These are phyloP conservation scores for Ferrisia virgata DNA, from an alignment of 2,888 invertebrate species.

Conservation along the genomic window DNA sequence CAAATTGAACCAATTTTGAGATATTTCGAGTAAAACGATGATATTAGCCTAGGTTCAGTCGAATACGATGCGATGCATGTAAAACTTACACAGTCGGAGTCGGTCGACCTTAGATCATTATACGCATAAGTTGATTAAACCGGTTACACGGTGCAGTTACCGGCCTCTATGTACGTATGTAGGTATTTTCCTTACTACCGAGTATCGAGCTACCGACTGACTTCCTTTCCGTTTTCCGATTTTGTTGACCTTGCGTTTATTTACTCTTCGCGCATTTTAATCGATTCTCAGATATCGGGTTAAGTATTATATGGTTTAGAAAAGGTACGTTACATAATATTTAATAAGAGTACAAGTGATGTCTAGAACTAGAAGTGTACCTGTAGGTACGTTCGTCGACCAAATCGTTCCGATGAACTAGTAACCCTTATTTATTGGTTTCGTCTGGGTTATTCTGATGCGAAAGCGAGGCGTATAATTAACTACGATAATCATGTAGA, in stretches of 20 bases:
- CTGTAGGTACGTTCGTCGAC: neutral
- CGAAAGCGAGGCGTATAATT: no score
- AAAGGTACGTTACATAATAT: neutral
- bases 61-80: neutral
- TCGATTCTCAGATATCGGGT: neutral
- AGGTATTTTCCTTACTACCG: constrained; percentile 28
- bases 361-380: no score
- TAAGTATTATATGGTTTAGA: no score
- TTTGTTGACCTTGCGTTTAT: constrained; percentile 8
- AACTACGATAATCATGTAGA: no score
- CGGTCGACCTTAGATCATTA: constrained; percentile 37
- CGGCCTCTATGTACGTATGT: constrained; percentile 6
- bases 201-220: no score
- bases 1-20: neutral
- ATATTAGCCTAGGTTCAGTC: no score
- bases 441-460: neutral
- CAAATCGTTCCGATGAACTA: neutral
- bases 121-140: constrained; percentile 29
- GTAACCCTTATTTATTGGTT: neutral
- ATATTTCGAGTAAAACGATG: neutral
- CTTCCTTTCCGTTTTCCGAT: constrained; percentile 32
- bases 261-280: constrained; percentile 5
- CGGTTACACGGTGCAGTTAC: constrained; percentile 17
- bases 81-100: neutral
- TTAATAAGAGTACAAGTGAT: no score